Conservation (phyloP, 2,888 invertebrate species). For the Biston betularia region DNA sequence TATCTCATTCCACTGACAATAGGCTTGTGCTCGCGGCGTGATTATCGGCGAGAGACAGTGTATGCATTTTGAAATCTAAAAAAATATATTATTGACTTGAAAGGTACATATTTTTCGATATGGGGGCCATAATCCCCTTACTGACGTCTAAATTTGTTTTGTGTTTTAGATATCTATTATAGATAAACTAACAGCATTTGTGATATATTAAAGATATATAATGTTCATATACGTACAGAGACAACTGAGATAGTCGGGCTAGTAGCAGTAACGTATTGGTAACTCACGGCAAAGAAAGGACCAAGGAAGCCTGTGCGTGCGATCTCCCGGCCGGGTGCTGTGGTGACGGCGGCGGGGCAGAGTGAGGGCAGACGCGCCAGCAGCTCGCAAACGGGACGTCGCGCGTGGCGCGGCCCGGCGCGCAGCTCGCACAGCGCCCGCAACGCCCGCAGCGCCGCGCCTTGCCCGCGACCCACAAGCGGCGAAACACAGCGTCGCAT, state of each 20-base stretch:
- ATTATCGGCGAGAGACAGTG: too few species aligned
- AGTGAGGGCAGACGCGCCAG: constrained; percentile 80
- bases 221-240: too few species aligned
- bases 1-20: too few species aligned
- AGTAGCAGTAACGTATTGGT: neutral
- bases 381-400: constrained; percentile 89
- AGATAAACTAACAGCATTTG: too few species aligned
- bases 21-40: too few species aligned
- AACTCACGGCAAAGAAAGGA: constrained; percentile 93
- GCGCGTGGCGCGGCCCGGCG: constrained; percentile 87
- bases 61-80: too few species aligned
- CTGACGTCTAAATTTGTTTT: too few species aligned
- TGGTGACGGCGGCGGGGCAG: constrained; percentile 91
- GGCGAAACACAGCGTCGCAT: constrained; percentile 90
- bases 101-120: too few species aligned
- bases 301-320: constrained; percentile 94
- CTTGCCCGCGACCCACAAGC: constrained; percentile 88
- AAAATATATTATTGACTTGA: neutral
- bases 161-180: too few species aligned
- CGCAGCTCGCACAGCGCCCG: constrained; percentile 93
- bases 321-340: constrained; percentile 94
- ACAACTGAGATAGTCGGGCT: neutral
- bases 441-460: constrained; percentile 90
- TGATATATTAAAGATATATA: too few species aligned
- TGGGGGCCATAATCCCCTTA: too few species aligned